phyloP scores from a whole-genome alignment of 1,140 invertebrate species.

The Thaumatotibia leucotreta region DNA sequence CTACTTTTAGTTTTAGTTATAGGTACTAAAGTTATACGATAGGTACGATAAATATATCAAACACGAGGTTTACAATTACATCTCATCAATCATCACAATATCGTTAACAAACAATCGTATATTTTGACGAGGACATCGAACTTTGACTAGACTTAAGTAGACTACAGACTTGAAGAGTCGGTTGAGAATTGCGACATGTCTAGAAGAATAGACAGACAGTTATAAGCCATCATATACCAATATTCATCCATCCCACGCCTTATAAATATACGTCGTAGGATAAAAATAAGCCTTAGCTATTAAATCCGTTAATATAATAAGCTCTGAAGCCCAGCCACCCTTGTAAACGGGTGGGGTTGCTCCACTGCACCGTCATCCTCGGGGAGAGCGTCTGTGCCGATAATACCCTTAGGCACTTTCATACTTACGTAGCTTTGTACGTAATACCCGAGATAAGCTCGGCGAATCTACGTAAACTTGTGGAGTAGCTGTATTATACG shows the following conservation, averaged over 20 bases:
- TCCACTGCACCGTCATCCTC: neutral
- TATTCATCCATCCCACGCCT: no score
- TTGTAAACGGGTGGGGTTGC: neutral
- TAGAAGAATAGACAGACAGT: no score
- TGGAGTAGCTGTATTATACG: neutral
- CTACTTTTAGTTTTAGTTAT: neutral
- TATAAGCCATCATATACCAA: no score
- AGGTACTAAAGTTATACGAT: no score
- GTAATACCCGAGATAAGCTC: neutral
- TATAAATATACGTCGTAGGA: no score
- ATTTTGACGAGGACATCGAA: neutral
- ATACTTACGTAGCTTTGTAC: neutral
- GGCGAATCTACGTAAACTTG: neutral
- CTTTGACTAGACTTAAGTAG: neutral
- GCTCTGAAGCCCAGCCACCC: neutral
- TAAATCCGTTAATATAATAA: neutral
- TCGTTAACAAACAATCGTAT: neutral
- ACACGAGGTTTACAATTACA: no score
- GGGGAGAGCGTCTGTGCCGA: neutral
- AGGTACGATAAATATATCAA: no score
- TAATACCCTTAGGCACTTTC: neutral
- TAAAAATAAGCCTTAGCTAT: neutral
- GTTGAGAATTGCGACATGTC: no score
- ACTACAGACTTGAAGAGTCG: no score
- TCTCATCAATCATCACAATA: neutral